A percentile compares a stretch with the other conserved stretches of the same genome.
Evolutionary conservation across 2,888 invertebrate genomes (phyloP).

Genomic region (Deilephila porcellus): DNA sequence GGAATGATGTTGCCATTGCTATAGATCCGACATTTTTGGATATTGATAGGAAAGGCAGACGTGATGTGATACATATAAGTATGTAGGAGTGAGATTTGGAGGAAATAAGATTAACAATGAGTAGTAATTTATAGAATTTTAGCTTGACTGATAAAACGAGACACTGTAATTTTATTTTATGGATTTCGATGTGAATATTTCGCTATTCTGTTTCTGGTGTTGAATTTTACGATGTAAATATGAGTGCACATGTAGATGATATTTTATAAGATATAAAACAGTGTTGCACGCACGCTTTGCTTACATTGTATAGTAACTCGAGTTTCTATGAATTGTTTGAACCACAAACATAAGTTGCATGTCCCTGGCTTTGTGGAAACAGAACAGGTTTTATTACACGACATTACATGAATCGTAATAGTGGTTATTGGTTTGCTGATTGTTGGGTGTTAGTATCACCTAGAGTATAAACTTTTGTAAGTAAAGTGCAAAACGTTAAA

Average conservation of each 20-base stretch:
- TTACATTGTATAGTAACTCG: not conserved
- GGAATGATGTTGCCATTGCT: too few relatives aligned
- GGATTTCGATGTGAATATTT: not conserved
- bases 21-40: too few relatives aligned
- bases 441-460: too few relatives aligned
- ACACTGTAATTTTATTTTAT: too few relatives aligned
- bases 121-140: too few relatives aligned
- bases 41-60: too few relatives aligned
- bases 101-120: too few relatives aligned
- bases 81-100: too few relatives aligned
- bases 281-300: not conserved
- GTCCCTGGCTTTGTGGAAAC: not conserved
- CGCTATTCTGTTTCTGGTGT: not conserved
- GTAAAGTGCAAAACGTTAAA: too few relatives aligned
- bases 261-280: slow-evolving; percentile 18
- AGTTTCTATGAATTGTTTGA: slow-evolving; percentile 7
- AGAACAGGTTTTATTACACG: not conserved
- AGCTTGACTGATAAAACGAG: too few relatives aligned
- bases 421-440: not conserved
- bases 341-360: not conserved
- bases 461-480: too few relatives aligned
- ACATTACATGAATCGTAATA: not conserved
- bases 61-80: too few relatives aligned
- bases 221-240: slow-evolving; percentile 1
- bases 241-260: slow-evolving; percentile 8